A percentile compares a stretch with the other conserved stretches of the same genome.
phyloP scores from a whole-genome alignment of 2,113 vertebrate genomes.

The Nanorana parkeri region DNA sequence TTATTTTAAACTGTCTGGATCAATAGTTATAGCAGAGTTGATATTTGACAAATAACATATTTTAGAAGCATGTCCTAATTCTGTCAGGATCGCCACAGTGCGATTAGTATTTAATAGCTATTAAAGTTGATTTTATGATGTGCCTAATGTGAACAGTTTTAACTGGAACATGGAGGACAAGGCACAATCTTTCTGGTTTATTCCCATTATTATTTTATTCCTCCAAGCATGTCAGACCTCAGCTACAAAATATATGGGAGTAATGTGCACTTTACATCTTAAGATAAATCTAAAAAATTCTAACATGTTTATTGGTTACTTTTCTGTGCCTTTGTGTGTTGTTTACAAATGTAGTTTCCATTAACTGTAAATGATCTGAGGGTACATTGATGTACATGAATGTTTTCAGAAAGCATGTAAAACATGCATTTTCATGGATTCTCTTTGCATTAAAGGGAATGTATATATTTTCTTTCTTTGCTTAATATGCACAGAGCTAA shows the following conservation, averaged over 20 bases:
- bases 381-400: too few relatives aligned
- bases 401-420: too few relatives aligned
- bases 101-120: constrained; percentile 53
- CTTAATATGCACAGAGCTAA: too few relatives aligned
- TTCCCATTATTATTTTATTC: constrained; percentile 51
- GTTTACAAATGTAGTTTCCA: too few relatives aligned
- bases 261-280: constrained; percentile 22
- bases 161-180: constrained; percentile 40
- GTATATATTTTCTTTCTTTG: too few relatives aligned
- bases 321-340: too few relatives aligned
- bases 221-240: constrained; percentile 44
- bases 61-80: constrained; percentile 54
- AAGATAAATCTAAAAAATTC: constrained; percentile 13
- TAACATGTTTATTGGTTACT: neutral
- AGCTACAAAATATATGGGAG: constrained; percentile 19
- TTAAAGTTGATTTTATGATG: constrained; percentile 50
- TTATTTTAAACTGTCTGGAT: constrained; percentile 45
- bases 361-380: too few relatives aligned
- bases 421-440: too few relatives aligned
- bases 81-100: constrained; percentile 40
- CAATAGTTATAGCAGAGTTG: constrained; percentile 41
- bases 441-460: too few relatives aligned
- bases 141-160: constrained; percentile 50
- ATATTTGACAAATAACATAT: constrained; percentile 56
- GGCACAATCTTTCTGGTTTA: constrained; percentile 44